Conservation (phyloP, 2,888 invertebrate species). For the Dorcus parallelipipedus region DNA sequence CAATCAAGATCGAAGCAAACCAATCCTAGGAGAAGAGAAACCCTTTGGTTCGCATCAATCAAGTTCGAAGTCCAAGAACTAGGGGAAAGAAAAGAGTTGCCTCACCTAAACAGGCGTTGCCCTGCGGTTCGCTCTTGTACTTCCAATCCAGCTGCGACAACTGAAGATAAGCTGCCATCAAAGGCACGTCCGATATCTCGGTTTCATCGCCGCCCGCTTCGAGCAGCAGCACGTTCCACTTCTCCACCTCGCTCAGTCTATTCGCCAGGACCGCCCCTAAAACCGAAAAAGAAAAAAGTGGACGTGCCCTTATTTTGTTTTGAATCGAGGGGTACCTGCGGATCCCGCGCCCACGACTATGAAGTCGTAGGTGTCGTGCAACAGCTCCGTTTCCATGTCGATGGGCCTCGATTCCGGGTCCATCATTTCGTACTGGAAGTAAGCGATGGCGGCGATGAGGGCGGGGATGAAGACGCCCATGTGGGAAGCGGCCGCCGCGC, state of each 20-base stretch:
- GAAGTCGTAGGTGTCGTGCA: conserved; percentile 75
- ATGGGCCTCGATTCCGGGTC: conserved; percentile 79
- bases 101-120: conserved; percentile 74
- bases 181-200: conserved; percentile 84
- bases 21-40: too few species aligned
- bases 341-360: conserved; percentile 85
- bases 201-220: conserved; percentile 91
- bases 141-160: conserved; percentile 87
- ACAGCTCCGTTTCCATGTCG: conserved; percentile 62
- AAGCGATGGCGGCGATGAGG: conserved; percentile 79
- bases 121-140: conserved; percentile 87
- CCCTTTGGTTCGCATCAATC: not conserved
- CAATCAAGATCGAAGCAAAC: too few species aligned
- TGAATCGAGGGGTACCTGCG: conserved; percentile 56
- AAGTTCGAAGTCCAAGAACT: not conserved
- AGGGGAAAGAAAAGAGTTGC: not conserved
- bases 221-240: conserved; percentile 76
- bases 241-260: conserved; percentile 71
- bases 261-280: conserved; percentile 81
- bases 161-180: conserved; percentile 83
- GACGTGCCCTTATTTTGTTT: not conserved
- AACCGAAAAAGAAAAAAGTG: conserved; percentile 14
- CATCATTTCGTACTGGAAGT: conserved; percentile 80
- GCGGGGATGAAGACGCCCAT: conserved; percentile 81
- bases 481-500: conserved; percentile 64